Conservation (phyloP, 1,140 invertebrate species). For the Cardiocondyla obscurior region DNA sequence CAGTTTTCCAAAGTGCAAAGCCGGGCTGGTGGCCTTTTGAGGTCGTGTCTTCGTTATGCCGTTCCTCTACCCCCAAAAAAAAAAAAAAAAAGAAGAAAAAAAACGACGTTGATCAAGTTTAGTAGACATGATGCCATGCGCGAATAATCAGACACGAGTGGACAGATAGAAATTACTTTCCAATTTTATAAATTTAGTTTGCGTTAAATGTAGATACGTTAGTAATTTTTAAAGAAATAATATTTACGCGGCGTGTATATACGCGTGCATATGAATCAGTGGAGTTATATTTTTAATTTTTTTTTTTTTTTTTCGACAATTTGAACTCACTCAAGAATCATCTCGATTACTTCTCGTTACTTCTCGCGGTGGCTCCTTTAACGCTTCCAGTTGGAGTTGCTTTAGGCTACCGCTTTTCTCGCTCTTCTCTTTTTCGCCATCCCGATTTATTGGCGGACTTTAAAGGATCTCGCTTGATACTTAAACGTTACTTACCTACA, state of each 20-base stretch:
- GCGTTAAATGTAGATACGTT: not conserved
- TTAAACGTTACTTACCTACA: slow-evolving; percentile 10
- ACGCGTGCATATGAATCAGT: too few species aligned
- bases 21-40: slow-evolving; percentile 7
- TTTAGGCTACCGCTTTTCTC: not conserved
- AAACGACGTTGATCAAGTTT: not conserved
- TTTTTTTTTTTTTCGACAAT: not conserved
- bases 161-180: not conserved
- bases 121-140: not conserved
- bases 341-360: slow-evolving; percentile 10
- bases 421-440: slow-evolving; percentile 24
- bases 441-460: slow-evolving; percentile 61
- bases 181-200: not conserved
- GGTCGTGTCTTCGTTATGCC: not conserved
- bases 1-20: slow-evolving; percentile 66
- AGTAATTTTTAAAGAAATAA: not conserved
- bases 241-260: not conserved
- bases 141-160: not conserved
- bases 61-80: not conserved
- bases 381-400: not conserved
- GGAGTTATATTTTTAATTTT: too few species aligned
- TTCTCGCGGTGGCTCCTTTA: not conserved
- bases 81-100: too few species aligned
- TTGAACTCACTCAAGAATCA: not conserved
- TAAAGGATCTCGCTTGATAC: slow-evolving; percentile 43